Base-by-base conservation (phyloP, 2,888 invertebrate species). In the Colletes collaris region DNA sequence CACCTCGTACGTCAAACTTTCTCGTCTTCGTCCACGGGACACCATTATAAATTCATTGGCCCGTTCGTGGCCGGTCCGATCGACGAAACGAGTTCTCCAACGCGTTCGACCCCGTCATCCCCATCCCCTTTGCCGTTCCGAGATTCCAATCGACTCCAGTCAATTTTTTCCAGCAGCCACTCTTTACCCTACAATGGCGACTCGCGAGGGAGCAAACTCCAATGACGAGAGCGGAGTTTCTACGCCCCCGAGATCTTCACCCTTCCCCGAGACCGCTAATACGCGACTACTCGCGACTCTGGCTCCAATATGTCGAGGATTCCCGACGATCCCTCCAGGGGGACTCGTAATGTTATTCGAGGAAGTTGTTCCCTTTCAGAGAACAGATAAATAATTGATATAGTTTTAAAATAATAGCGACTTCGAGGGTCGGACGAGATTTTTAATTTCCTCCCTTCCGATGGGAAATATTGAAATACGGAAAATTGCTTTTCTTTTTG, bases 221-320 rank as follows among this genome's bases (percentile, higher is more conserved):
- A 35, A 27, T 5, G 40, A n/a, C 40, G 58, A 58, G n/a, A 40
- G 58, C 11, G 58, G 35, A 16, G 2, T n/a, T 40, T 37, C 35
- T 27, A n/a, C 27, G 27, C 4, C 10, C 27, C 10, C 13, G 6
- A 37, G 7, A 7, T 13, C 3, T n/a, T 37, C 56, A 7, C n/a
- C 56, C n/a, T 7, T 58, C 63, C 11, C 13, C 19, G 56, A 13
- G 46, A 27, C 3, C 19, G 35, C 27, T 64, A 69, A 74, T 69
- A 60, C 64, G 49, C 68, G 46, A 44, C 68, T 50, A 74, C 69
- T 69, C 63, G 79, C 50, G 49, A 53, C 49, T 63, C 58, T 49
- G 50, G 35, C 66, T 46, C 13, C 75, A 52, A 74, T 69, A 65
- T 55, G 75, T 75, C 67, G 44, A 50, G 50, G 78, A 74, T 78